Evolutionary conservation across 1,140 invertebrate genomes (phyloP).

Genomic region (Micrasema longulum): DNA sequence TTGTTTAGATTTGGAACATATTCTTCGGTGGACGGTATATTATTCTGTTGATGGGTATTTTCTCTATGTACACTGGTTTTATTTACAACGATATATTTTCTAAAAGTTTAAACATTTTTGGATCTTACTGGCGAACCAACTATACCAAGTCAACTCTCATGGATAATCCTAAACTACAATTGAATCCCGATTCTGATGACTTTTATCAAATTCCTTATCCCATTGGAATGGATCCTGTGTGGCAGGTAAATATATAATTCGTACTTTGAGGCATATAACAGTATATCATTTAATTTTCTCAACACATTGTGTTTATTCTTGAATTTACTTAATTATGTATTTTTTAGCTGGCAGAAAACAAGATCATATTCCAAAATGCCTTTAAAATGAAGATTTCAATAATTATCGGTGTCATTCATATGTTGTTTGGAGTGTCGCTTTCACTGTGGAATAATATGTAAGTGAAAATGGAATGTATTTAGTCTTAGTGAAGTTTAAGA

Average conservation of each 20-base stretch:
- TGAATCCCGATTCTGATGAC: slow-evolving; percentile 74
- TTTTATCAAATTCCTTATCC: slow-evolving; percentile 82
- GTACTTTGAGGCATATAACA: background rate
- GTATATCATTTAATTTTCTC: background rate
- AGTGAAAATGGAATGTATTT: slow-evolving; percentile 58
- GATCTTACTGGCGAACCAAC: slow-evolving; percentile 84
- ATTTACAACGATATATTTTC: slow-evolving; percentile 99
- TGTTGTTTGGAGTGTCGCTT: slow-evolving; percentile 90
- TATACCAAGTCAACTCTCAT: slow-evolving; percentile 69
- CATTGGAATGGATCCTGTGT: slow-evolving; percentile 93
- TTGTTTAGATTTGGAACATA: slow-evolving; percentile 90
- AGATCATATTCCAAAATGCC: slow-evolving; percentile 91
- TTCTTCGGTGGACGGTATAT: slow-evolving; percentile 99
- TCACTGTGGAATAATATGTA: slow-evolving; percentile 82
- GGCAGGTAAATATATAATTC: slow-evolving; percentile 74
- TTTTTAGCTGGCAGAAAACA: slow-evolving; percentile 76
- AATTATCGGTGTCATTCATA: slow-evolving; percentile 90
- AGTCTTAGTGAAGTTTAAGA: no score
- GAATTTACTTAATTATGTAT: background rate
- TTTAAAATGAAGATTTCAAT: slow-evolving; percentile 98
- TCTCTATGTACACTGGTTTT: slow-evolving; percentile 98
- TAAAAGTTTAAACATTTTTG: slow-evolving; percentile 97
- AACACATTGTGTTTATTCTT: no score
- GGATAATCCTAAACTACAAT: slow-evolving; percentile 70
- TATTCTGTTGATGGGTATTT: slow-evolving; percentile 96